These are phyloP conservation scores for Listronotus bonariensis DNA, from an alignment of 1,140 invertebrate genomes.

Conservation along the genomic window DNA sequence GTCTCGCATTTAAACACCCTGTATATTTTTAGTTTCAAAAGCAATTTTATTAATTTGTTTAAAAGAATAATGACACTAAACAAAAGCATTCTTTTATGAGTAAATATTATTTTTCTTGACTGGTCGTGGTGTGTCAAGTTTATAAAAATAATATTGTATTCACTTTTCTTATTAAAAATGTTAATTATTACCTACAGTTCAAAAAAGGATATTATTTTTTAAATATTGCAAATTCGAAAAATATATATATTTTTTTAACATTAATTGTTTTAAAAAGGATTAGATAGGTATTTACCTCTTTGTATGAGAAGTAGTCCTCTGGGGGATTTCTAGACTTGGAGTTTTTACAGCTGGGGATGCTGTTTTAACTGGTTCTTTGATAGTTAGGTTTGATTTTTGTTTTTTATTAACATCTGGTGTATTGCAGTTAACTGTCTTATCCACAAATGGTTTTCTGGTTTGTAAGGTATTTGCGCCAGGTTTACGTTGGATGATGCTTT, in stretches of 20 bases:
- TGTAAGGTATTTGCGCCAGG: conserved; percentile 16
- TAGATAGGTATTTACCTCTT: not conserved
- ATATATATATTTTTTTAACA: not conserved
- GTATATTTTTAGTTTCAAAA: no score
- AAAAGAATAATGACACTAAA: no score
- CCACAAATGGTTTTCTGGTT: conserved; percentile 38
- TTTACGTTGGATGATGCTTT: conserved; percentile 28
- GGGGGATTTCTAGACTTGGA: not conserved
- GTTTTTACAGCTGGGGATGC: conserved; percentile 7
- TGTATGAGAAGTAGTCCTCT: conserved; percentile 2
- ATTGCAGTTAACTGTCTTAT: conserved; percentile 35
- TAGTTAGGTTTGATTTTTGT: conserved; percentile 24
- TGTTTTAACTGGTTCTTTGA: not conserved
- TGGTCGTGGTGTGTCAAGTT: no score
- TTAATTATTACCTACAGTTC: no score
- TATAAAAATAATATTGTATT: no score
- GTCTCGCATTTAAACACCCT: no score
- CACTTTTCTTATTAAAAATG: no score
- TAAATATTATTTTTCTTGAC: no score
- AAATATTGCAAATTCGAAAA: not conserved
- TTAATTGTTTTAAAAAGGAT: not conserved
- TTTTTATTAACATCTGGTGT: conserved; percentile 25
- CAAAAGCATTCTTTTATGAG: no score
- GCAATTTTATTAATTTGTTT: no score
- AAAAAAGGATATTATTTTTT: no score